phyloP scores from a whole-genome alignment of 2,888 invertebrate genomes.

The Xestia c-nigrum region DNA sequence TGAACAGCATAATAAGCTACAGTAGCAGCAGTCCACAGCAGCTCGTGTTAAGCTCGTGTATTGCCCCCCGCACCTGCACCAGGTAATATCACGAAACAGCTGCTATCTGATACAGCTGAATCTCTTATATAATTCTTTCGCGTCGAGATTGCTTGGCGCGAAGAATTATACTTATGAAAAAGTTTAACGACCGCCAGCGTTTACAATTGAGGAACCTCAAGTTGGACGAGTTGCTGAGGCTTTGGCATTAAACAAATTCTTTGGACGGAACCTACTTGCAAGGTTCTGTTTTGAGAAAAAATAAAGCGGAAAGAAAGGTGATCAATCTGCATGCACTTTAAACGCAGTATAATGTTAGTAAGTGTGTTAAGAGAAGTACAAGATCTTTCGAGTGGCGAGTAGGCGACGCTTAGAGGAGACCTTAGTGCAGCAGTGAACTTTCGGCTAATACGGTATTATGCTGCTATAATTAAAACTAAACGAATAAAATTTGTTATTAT shows the following conservation, averaged over 20 bases:
- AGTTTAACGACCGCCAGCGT: slow-evolving; percentile 53
- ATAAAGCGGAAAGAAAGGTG: neutral
- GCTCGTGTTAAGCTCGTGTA: neutral
- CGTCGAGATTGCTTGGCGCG: slow-evolving; percentile 41
- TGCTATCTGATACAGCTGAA: slow-evolving; percentile 54
- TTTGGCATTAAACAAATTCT: slow-evolving; percentile 39
- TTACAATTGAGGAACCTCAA: slow-evolving; percentile 37
- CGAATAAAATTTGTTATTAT: slow-evolving; percentile 18
- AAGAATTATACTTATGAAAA: slow-evolving; percentile 62
- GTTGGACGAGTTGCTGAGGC: slow-evolving; percentile 31
- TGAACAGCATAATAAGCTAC: neutral
- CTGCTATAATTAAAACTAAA: neutral
- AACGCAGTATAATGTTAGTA: neutral
- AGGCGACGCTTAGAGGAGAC: neutral
- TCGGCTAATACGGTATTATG: neutral
- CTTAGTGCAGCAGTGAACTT: neutral
- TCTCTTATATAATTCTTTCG: slow-evolving; percentile 54
- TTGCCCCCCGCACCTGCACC: neutral
- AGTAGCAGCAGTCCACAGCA: slow-evolving; percentile 7
- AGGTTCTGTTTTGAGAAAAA: neutral
- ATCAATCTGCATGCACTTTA: neutral
- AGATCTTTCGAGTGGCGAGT: neutral
- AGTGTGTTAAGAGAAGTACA: neutral
- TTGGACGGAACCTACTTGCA: neutral
- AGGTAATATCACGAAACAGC: slow-evolving; percentile 38